Evolutionary conservation across 2,797 vertebrate species (phyloP).

Genomic region (Rhynchotus rufescens): DNA sequence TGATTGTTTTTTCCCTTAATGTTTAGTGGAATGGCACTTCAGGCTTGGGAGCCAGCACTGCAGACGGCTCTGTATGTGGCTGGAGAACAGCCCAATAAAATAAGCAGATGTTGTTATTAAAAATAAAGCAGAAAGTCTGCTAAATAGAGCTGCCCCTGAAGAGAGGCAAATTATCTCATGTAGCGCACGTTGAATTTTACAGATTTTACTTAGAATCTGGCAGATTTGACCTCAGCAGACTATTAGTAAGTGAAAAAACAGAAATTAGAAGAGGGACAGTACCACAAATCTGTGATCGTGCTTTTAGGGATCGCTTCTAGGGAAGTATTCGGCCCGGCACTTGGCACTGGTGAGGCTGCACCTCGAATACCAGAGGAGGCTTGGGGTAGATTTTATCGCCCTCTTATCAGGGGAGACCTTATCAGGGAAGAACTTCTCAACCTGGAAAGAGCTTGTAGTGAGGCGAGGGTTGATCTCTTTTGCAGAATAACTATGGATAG

Average conservation of each 20-base stretch:
- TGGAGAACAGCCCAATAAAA: background rate
- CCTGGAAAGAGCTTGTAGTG: no score
- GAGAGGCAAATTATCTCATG: background rate
- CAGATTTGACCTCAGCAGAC: background rate
- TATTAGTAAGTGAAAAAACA: background rate
- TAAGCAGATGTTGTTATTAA: slow-evolving; percentile 7
- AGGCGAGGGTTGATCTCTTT: no score
- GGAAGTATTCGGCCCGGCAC: no score
- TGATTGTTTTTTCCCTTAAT: background rate
- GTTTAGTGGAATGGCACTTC: background rate
- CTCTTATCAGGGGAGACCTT: no score
- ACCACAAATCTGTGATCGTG: background rate
- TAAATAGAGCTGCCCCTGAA: background rate
- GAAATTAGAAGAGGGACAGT: background rate
- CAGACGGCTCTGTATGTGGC: background rate
- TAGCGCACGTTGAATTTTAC: background rate
- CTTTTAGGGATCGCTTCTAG: no score
- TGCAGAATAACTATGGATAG: no score
- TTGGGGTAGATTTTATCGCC: no score
- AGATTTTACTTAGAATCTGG: background rate
- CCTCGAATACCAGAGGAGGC: no score
- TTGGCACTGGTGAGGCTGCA: no score
- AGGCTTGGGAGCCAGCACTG: accelerated
- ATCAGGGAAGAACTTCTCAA: no score
- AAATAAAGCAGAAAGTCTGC: background rate